Base-by-base conservation (phyloP, 2,113 vertebrate genomes). In the Alethe castanea region DNA sequence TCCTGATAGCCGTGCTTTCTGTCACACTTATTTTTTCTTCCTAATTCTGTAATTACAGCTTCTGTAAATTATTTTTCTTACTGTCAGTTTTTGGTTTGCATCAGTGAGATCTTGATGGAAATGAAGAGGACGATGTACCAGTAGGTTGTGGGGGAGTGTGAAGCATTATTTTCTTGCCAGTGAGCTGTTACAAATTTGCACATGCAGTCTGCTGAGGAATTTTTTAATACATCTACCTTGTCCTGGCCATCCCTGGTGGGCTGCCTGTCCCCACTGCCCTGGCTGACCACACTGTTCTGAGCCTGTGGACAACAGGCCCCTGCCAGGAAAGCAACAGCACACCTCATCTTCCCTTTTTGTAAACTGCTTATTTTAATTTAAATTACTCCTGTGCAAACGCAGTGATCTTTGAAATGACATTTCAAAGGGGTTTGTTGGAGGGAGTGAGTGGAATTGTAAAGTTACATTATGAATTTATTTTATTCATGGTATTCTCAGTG, bases 121-220 rank as follows among this genome's bases (percentile, higher is more conserved):
- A 33, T 25, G 28, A 84, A 76, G 69, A 89, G 79, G 69, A 36
- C 11, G 48, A 79, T 79, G 81, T 89, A 78, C 48, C 77, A 87
- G 53, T 81, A 40, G n/a, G 80, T 5, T 89, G 53, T 50, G 61
- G 70, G 65, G 86, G 77, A 92, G 86, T 95, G 62, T 54, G 82
- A 94, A 96, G 50, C 54, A 45, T 86, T 88, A 90, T 66, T 91
- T 94, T 87, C 73, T 79, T 91, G 61, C 53, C 93, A 94, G 57
- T 72, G 69, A 94, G 72, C 72, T 84, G 77, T 62, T 92, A 65
- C 1, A 56, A 67, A 70, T 81, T 62, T 92, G 72, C 62, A 88
- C 54, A 83, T 82, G 59, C 48, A 56, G 1, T 81, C 91, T 86
- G 42, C 44, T 47, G 22, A 42, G 57, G 42, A 65, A 52, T 83